Percentiles rank a stretch among this genome's conserved stretches.
phyloP scores from a whole-genome alignment of 2,888 invertebrate species.

The Platycheirus rosarum region DNA sequence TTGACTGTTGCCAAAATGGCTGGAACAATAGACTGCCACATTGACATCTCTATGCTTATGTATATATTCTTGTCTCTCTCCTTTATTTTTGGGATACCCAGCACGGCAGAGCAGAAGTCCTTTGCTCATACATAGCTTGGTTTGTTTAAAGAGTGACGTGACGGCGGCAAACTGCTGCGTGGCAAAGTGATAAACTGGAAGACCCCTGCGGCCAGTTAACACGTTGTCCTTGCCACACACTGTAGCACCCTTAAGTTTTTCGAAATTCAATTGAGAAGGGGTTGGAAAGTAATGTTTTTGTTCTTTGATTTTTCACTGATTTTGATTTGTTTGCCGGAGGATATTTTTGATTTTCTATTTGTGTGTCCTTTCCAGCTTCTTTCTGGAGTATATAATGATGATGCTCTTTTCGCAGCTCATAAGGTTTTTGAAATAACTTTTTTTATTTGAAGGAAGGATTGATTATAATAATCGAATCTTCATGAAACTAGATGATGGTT shows the following conservation, averaged over 20 bases:
- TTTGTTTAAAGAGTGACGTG: slow-evolving; percentile 38
- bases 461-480: slow-evolving; percentile 5
- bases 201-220: slow-evolving; percentile 49
- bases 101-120: too few species aligned
- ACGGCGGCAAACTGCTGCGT: slow-evolving; percentile 10
- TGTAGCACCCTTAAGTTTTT: slow-evolving; percentile 65
- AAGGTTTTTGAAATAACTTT: not conserved
- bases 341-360: slow-evolving; percentile 37
- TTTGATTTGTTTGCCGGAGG: slow-evolving; percentile 60
- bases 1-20: slow-evolving; percentile 45
- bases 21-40: slow-evolving; percentile 26
- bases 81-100: slow-evolving; percentile 54
- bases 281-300: slow-evolving; percentile 45
- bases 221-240: slow-evolving; percentile 47
- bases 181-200: slow-evolving; percentile 38
- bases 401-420: slow-evolving; percentile 64
- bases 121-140: slow-evolving; percentile 12
- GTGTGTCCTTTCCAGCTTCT: slow-evolving; percentile 41
- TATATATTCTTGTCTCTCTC: slow-evolving; percentile 14
- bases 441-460: not conserved
- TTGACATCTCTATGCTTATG: not conserved
- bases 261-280: slow-evolving; percentile 38
- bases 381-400: slow-evolving; percentile 10
- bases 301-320: slow-evolving; percentile 60
- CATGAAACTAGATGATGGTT: not conserved